phyloP scores from a whole-genome alignment of 2,888 invertebrate genomes.

The Meteorus cinctellus region DNA sequence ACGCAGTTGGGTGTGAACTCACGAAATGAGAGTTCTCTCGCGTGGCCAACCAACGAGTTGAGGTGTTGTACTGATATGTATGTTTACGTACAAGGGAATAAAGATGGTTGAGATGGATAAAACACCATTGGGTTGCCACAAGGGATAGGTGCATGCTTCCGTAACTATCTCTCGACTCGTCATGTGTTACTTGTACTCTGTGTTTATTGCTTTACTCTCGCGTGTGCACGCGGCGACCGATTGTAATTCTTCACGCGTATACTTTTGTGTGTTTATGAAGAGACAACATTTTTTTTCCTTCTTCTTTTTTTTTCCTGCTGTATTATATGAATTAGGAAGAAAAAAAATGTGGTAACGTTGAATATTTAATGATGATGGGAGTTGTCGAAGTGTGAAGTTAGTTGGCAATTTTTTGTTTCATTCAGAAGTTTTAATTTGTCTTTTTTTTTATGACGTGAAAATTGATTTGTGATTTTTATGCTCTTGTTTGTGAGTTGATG shows the following conservation, averaged over 20 bases:
- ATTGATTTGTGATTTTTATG: too few species aligned
- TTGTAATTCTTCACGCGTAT: slow-evolving; percentile 9
- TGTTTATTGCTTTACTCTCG: slow-evolving; percentile 35
- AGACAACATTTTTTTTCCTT: slow-evolving; percentile 61
- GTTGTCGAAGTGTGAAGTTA: slow-evolving; percentile 53
- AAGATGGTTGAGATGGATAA: slow-evolving; percentile 60
- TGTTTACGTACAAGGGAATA: slow-evolving; percentile 45
- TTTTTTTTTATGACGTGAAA: too few species aligned
- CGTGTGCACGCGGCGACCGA: slow-evolving; percentile 39
- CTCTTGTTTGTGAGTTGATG: too few species aligned
- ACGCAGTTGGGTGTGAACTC: slow-evolving; percentile 42
- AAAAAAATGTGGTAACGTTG: too few species aligned
- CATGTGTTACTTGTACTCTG: slow-evolving; percentile 32
- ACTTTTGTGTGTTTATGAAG: slow-evolving; percentile 4
- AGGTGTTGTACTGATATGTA: slow-evolving; percentile 41
- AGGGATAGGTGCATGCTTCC: slow-evolving; percentile 62
- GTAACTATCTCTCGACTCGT: slow-evolving; percentile 62
- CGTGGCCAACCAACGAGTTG: slow-evolving; percentile 39
- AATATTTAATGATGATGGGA: too few species aligned
- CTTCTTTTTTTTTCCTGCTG: too few species aligned
- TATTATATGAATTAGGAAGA: too few species aligned
- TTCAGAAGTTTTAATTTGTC: too few species aligned
- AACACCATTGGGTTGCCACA: slow-evolving; percentile 52
- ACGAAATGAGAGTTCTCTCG: slow-evolving; percentile 44
- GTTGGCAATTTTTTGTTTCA: slow-evolving; percentile 42